Evolutionary conservation across 2,888 invertebrate species (phyloP), one percentile per base, ranked within the genome.

Genomic region (Dioctria rufipes): DNA sequence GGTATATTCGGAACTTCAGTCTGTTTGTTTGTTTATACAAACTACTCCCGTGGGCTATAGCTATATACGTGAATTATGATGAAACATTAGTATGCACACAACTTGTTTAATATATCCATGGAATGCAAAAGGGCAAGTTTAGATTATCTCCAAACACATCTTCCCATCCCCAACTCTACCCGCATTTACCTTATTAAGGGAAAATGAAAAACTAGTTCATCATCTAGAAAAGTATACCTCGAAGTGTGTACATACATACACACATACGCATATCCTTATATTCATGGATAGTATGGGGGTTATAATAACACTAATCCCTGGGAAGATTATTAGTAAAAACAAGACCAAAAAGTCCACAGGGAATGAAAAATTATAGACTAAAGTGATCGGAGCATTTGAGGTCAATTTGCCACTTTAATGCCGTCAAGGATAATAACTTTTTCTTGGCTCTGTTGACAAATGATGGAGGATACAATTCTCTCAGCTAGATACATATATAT

Each of bases 381-480:
- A 37, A 54, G 54, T 71, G 25, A 25, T 25, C 25, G 25, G 25
- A 51, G 71, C 46, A 46, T 37, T 37, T 51, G 71, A 13, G 71
- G 71, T 71, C 71, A 71, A 71, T 71, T 71, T 71, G 71, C 54
- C 54, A 54, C 71, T 71, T 71, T 71, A 51, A 71, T 71, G 49
- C 54, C 71, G 71, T 71, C 71, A 51, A 71, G 71, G 54, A 71
- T 71, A 37, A 37, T 40, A 25, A 25, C 25, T 25, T 25, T 25
- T 0, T 0, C 13, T 9, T n/a, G 54, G 71, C 54, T 71, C 46
- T 40, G 51, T 25, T 71, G 71, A 71, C 71, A 71, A 71, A 71
- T 71, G 71, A 71, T 46, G 54, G 51, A 37, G 51, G 25, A 71
- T 71, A 71, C 25, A 71, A 39, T 71, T 25, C 71, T 71, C 11